These are phyloP conservation scores for Pyrrhosoma nymphula DNA, from an alignment of 2,888 invertebrate genomes.

Conservation along the genomic window DNA sequence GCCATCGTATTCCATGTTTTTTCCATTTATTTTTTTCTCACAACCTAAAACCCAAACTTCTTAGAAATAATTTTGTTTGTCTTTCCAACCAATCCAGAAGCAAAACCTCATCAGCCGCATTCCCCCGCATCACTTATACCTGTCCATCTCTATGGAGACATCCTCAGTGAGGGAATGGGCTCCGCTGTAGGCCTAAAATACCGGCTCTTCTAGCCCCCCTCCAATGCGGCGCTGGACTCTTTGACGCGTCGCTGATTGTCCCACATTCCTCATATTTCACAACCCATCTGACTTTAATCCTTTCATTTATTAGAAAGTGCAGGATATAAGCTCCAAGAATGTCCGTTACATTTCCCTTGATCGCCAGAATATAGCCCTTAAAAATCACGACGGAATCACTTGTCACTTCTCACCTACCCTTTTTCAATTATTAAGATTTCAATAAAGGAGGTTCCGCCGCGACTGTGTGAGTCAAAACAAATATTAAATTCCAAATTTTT, in stretches of 20 bases:
- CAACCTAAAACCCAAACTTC: not conserved
- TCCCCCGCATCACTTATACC: not conserved
- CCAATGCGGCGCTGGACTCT: not conserved
- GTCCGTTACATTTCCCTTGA: not conserved
- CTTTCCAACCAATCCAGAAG: not conserved
- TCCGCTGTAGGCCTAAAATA: not conserved
- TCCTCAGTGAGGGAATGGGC: slow-evolving; percentile 2
- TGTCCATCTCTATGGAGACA: not conserved
- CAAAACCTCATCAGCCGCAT: not conserved
- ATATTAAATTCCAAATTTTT: no score
- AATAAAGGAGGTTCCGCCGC: no score
- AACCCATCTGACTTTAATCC: not conserved
- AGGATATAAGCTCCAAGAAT: not conserved
- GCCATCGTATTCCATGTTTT: not conserved
- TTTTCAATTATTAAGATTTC: not conserved
- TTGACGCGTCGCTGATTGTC: not conserved
- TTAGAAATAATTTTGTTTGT: not conserved
- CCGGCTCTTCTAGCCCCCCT: not conserved
- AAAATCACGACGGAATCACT: not conserved
- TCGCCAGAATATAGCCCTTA: not conserved
- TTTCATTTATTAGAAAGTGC: not conserved
- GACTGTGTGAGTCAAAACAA: no score
- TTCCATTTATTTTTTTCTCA: not conserved
- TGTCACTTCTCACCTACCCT: not conserved
- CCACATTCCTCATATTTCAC: not conserved